These are phyloP conservation scores for Celastrina argiolus DNA, from an alignment of 2,888 invertebrate species.

Conservation along the genomic window DNA sequence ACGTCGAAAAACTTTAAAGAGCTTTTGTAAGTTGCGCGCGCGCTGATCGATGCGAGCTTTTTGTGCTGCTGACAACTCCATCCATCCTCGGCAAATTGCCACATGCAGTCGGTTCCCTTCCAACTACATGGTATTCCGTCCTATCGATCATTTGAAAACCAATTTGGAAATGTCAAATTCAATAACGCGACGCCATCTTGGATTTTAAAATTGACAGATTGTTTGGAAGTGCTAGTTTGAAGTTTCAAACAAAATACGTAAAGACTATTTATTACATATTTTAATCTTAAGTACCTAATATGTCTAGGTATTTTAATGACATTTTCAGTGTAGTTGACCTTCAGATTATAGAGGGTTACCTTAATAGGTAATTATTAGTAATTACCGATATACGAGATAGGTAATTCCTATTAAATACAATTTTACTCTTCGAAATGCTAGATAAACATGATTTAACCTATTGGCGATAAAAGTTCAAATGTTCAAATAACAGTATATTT, in stretches of 20 bases:
- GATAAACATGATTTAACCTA: not conserved
- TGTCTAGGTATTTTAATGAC: too few relatives aligned
- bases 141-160: constrained; percentile 61
- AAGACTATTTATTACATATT: too few relatives aligned
- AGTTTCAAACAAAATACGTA: not conserved
- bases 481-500: constrained; percentile 8
- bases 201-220: not conserved
- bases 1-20: constrained; percentile 17
- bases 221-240: not conserved
- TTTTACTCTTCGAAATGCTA: not conserved
- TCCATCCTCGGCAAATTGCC: constrained; percentile 72
- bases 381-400: too few relatives aligned
- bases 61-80: constrained; percentile 73
- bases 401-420: not conserved
- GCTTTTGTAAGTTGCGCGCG: constrained; percentile 46
- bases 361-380: too few relatives aligned
- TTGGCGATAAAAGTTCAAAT: constrained; percentile 14
- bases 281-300: too few relatives aligned
- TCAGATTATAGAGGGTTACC: too few relatives aligned
- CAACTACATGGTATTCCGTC: constrained; percentile 58
- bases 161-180: constrained; percentile 37
- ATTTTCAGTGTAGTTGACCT: too few relatives aligned
- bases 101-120: constrained; percentile 44
- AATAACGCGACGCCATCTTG: constrained; percentile 29
- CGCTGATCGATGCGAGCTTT: constrained; percentile 74